phyloP scores from a whole-genome alignment of 2,797 vertebrate species.

The Pygocentrus nattereri region DNA sequence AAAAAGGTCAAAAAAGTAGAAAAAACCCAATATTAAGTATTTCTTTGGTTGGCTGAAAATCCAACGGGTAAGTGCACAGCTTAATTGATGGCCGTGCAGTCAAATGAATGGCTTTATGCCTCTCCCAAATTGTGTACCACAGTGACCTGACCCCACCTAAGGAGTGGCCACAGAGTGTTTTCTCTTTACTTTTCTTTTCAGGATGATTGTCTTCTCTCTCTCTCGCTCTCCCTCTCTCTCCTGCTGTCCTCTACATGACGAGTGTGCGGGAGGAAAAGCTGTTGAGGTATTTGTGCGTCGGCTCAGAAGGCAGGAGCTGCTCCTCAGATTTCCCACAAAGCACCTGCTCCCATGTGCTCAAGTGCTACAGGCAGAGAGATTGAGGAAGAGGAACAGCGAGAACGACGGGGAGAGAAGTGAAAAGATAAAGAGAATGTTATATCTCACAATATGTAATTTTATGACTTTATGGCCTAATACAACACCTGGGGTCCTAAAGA shows the following conservation, averaged over 20 bases:
- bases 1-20: conserved; percentile 80
- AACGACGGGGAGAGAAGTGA: conserved; percentile 24
- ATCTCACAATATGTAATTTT: conserved; percentile 9
- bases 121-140: conserved; percentile 98
- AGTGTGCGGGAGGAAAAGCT: conserved; percentile 91
- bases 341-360: conserved; percentile 88
- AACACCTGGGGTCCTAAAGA: conserved; percentile 31
- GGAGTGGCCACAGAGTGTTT: conserved; percentile 77
- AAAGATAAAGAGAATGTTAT: conserved; percentile 7
- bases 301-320: conserved; percentile 85
- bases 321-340: conserved; percentile 93
- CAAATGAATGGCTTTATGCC: conserved; percentile 84
- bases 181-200: conserved; percentile 55
- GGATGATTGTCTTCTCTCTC: conserved; percentile 59
- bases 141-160: conserved; percentile 86
- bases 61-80: conserved; percentile 87
- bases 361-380: conserved; percentile 74
- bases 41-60: conserved; percentile 92
- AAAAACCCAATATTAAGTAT: conserved; percentile 76
- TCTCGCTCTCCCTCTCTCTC: conserved; percentile 55
- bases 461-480: conserved; percentile 45
- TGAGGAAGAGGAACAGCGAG: background rate
- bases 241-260: conserved; percentile 86
- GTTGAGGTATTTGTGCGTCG: conserved; percentile 91
- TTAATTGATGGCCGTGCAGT: conserved; percentile 78